A percentile compares a stretch with the other conserved stretches of the same genome.
These are phyloP conservation scores for Euphysa ruthae DNA, from an alignment of 30 jellyfish, hydroid and myxozoan species.

Conservation along the genomic window DNA sequence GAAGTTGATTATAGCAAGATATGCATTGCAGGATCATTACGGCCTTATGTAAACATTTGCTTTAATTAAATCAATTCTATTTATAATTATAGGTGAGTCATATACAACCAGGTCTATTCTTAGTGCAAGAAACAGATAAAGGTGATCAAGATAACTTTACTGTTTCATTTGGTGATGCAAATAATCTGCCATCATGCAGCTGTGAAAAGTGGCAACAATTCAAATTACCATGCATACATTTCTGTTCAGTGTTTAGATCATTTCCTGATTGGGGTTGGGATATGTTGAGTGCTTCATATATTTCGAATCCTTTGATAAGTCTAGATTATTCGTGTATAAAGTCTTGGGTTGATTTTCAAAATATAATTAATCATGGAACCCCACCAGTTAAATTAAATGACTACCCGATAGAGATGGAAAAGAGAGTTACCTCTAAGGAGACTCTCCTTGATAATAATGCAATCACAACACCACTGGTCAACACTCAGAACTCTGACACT, in stretches of 20 bases:
- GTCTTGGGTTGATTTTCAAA: constrained; percentile 37
- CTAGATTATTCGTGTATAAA: constrained; percentile 35
- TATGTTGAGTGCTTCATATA: constrained; percentile 25
- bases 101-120: constrained; percentile 38
- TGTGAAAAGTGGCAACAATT: constrained; percentile 18
- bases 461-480: neutral
- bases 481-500: neutral
- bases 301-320: constrained; percentile 28
- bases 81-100: constrained; percentile 19
- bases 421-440: neutral
- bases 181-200: constrained; percentile 26
- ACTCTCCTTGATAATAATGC: neutral
- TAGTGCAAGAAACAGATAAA: constrained; percentile 30
- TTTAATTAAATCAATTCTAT: too few relatives aligned
- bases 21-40: too few relatives aligned
- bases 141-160: constrained; percentile 8
- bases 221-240: constrained; percentile 33
- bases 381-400: neutral
- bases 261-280: constrained; percentile 52
- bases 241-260: constrained; percentile 37
- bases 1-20: too few relatives aligned
- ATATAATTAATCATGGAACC: constrained; percentile 4
- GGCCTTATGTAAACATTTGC: too few relatives aligned
- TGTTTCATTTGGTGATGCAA: constrained; percentile 35
- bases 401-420: neutral